Percentiles rank a stretch among this genome's conserved stretches.
Conservation (phyloP, 2,888 invertebrate species). For the Conistra vaccinii region DNA sequence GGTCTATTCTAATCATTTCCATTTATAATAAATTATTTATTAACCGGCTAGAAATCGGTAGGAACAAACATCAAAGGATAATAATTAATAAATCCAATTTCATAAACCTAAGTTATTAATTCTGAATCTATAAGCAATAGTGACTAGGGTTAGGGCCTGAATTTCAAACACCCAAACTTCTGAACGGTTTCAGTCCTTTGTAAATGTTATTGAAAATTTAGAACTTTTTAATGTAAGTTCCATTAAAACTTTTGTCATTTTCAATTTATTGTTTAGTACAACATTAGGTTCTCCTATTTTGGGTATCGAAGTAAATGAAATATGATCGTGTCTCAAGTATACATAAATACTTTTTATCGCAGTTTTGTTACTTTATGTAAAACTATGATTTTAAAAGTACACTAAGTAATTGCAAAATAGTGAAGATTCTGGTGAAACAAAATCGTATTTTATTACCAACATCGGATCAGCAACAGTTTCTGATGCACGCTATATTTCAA, state of each 20-base stretch:
- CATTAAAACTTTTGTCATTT: slow-evolving; percentile 52
- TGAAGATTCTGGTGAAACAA: background rate
- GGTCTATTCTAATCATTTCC: background rate
- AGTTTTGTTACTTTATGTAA: background rate
- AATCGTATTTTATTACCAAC: background rate
- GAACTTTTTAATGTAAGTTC: slow-evolving; percentile 40
- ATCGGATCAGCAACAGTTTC: slow-evolving; percentile 22
- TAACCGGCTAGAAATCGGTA: background rate
- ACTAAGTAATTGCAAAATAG: background rate
- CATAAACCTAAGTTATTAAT: slow-evolving; percentile 8
- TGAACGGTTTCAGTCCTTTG: slow-evolving; percentile 12
- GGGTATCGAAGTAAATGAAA: slow-evolving; percentile 11
- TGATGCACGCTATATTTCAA: slow-evolving; percentile 30
- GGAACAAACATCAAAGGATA: slow-evolving; percentile 8
- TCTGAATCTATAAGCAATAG: slow-evolving; percentile 8
- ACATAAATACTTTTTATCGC: background rate
- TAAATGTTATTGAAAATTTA: slow-evolving; percentile 49
- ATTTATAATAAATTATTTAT: slow-evolving; percentile 15
- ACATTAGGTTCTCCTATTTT: slow-evolving; percentile 17
- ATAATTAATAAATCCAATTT: background rate
- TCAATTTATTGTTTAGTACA: slow-evolving; percentile 31
- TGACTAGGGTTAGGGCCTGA: slow-evolving; percentile 15
- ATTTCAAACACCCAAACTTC: slow-evolving; percentile 36
- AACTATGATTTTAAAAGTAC: background rate
- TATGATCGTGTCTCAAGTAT: background rate